Evolutionary conservation across 2,113 vertebrate species (phyloP).

Genomic region (Xenopus borealis): DNA sequence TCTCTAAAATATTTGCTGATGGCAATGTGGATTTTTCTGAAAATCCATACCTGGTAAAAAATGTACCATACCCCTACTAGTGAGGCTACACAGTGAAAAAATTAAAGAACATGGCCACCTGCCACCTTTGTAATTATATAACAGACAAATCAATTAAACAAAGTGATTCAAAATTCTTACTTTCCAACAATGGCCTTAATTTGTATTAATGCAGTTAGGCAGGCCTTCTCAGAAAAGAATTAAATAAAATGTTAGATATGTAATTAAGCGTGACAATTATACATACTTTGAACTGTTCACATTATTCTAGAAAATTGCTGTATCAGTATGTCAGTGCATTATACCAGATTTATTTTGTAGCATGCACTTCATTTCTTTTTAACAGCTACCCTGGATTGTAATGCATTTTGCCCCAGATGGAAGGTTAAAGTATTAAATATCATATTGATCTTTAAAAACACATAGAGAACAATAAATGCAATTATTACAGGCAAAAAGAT

Average conservation of each 20-base stretch:
- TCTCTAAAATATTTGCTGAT: too few relatives aligned
- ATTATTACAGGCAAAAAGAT: not conserved
- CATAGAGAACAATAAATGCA: not conserved
- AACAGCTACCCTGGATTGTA: not conserved
- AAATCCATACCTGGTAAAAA: too few relatives aligned
- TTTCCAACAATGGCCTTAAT: not conserved
- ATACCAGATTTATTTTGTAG: not conserved
- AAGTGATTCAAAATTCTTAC: too few relatives aligned
- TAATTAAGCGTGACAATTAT: not conserved
- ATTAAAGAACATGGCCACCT: too few relatives aligned
- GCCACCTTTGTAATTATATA: too few relatives aligned
- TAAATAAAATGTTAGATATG: not conserved
- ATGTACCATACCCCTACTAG: too few relatives aligned
- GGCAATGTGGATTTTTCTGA: too few relatives aligned
- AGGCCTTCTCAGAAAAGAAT: not conserved
- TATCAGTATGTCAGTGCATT: not conserved
- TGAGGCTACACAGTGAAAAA: too few relatives aligned
- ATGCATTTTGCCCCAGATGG: not conserved
- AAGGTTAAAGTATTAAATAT: not conserved
- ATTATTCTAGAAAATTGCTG: not conserved
- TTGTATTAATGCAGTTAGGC: not conserved
- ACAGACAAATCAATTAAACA: too few relatives aligned
- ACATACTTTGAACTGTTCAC: not conserved
- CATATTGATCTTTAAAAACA: constrained; percentile 3
- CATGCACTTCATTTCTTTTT: not conserved